Conservation (phyloP, 2,888 invertebrate species). For the Pterostichus niger region DNA sequence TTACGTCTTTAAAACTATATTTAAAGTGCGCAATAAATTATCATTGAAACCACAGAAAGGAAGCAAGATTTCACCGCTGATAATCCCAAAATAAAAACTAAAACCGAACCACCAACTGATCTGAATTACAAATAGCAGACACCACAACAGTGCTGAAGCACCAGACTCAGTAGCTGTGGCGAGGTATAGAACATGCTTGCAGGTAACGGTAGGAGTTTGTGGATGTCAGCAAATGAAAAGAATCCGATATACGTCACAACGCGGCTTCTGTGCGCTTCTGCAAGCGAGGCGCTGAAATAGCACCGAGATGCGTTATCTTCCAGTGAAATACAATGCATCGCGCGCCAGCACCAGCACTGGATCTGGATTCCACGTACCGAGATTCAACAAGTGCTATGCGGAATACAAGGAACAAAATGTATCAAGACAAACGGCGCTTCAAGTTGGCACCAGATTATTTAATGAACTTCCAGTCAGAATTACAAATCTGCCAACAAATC, state of each 20-base stretch:
- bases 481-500: too few relatives aligned
- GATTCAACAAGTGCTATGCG: neutral
- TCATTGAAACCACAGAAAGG: slow-evolving; percentile 1
- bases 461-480: too few relatives aligned
- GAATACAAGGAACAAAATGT: too few relatives aligned
- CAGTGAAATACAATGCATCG: slow-evolving; percentile 58
- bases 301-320: slow-evolving; percentile 56
- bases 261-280: slow-evolving; percentile 9
- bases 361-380: neutral
- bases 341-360: slow-evolving; percentile 12
- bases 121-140: slow-evolving; percentile 42
- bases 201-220: neutral
- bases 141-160: neutral
- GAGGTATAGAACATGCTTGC: neutral
- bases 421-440: too few relatives aligned
- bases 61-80: slow-evolving; percentile 7
- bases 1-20: neutral
- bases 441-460: too few relatives aligned
- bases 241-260: slow-evolving; percentile 4
- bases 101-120: slow-evolving; percentile 10
- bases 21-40: neutral
- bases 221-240: neutral
- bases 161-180: neutral
- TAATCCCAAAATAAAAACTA: slow-evolving; percentile 6
- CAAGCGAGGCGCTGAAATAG: slow-evolving; percentile 36